Percentiles rank a stretch among this genome's conserved stretches.
Evolutionary conservation across 2,888 invertebrate species (phyloP).

Genomic region (Leucozona laternaria): DNA sequence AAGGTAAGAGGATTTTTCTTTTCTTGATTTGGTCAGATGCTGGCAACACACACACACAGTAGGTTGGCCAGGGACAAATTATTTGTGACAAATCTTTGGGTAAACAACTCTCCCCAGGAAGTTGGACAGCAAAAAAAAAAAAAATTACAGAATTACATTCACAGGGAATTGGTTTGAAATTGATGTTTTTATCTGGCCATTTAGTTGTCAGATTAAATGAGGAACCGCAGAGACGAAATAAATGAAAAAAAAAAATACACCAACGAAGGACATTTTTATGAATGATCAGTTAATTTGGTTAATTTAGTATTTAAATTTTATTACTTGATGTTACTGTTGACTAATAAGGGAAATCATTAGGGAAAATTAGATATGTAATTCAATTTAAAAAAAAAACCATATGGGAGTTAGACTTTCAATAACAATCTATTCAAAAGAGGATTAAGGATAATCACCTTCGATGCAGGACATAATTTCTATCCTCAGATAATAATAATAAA

Average conservation of each 20-base stretch:
- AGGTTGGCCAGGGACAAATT: slow-evolving; percentile 74
- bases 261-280: slow-evolving; percentile 22
- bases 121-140: not conserved
- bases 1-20: slow-evolving; percentile 48
- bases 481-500: no score
- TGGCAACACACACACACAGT: slow-evolving; percentile 51
- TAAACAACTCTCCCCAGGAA: slow-evolving; percentile 61
- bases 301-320: slow-evolving; percentile 19
- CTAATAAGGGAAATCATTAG: not conserved
- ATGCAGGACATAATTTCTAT: no score
- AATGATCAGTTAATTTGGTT: slow-evolving; percentile 53
- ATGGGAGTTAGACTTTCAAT: no score
- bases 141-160: slow-evolving; percentile 47
- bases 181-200: slow-evolving; percentile 65
- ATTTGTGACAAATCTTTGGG: slow-evolving; percentile 73
- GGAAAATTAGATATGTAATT: not conserved
- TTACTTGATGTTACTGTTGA: not conserved
- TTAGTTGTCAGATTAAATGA: slow-evolving; percentile 22
- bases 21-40: slow-evolving; percentile 56
- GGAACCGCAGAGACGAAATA: slow-evolving; percentile 38
- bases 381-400: not conserved
- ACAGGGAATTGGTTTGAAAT: slow-evolving; percentile 61
- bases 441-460: not conserved
- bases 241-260: slow-evolving; percentile 29
- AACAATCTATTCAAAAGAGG: not conserved